Base-by-base conservation (phyloP, 2,113 vertebrate species). In the Siphamia tubifer region DNA sequence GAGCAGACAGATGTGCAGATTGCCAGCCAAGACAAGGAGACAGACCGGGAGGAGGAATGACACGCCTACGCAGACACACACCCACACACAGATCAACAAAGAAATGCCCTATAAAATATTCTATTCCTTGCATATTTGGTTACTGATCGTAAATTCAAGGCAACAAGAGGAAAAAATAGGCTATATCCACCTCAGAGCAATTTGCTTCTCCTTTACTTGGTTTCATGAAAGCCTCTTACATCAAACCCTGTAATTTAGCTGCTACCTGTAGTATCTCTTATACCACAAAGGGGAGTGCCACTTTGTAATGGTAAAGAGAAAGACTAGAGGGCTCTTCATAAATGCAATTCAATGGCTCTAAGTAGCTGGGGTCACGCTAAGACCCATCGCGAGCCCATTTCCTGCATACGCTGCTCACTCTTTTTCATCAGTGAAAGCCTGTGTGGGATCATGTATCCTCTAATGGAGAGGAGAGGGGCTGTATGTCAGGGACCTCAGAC, bases 391-490 rank as follows among this genome's bases (percentile, higher is more conserved):
- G 10, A 64, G 68, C 45, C 78, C 79, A 83, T 89, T 90, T 88
- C 79, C 86, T 84, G 45, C n/a, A 20, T 35, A 30, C 17, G 55
- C 62, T 54, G 38, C 77, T 77, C 44, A 4, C 39, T 68, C 71
- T 55, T 58, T 60, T 73, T 79, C 62, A 55, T 69, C 69, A 31
- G 74, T 42, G 79, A 64, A 34, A 67, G 75, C 76, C 60, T 55
- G 70, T 12, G 51, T 12, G 3, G 76, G 84, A 92, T 93, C 90
- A 74, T 81, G 81, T 90, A 38, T 90, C 91, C 52, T 62, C 81
- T 92, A 92, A 93, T 92, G 90, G 87, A 90, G 32, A 38, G 36
- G 28, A 67, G 53, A 47, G 56, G 32, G 77, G 23, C 64, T 12
- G 31, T 16, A 35, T 83, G 75, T 84, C 79, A 73, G 71, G 44